Percentiles rank a stretch among this genome's conserved stretches.
Evolutionary conservation across 2,797 vertebrate species (phyloP).

Genomic region (Epinephelus malabaricus): DNA sequence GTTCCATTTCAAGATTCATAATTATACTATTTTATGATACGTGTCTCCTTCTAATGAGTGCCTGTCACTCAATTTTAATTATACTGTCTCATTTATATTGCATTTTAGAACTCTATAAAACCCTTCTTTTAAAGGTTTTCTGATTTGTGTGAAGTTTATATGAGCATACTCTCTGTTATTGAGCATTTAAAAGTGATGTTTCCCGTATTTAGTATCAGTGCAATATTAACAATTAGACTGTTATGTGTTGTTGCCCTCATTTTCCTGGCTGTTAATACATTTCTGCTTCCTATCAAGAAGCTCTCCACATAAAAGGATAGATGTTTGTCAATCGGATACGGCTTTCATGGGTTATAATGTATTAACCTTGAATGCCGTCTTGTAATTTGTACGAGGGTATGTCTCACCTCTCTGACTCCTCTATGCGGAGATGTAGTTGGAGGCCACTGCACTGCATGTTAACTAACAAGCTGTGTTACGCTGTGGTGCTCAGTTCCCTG

Average conservation of each 20-base stretch:
- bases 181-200: neutral
- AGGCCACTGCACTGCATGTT: neutral
- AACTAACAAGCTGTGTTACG: conserved; percentile 1
- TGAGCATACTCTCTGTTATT: too few relatives aligned
- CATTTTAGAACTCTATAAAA: too few relatives aligned
- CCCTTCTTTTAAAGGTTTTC: too few relatives aligned
- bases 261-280: neutral
- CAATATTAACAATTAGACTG: neutral
- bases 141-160: too few relatives aligned
- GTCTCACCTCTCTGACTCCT: conserved; percentile 17
- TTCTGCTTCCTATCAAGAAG: neutral
- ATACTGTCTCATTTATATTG: too few relatives aligned
- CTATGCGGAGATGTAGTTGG: neutral
- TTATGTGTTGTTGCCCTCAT: neutral
- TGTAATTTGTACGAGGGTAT: neutral
- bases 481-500: conserved; percentile 9
- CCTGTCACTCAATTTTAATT: too few relatives aligned
- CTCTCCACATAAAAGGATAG: neutral
- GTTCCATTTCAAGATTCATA: neutral
- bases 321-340: neutral
- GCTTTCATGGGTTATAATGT: neutral
- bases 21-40: too few relatives aligned
- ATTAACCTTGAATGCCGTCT: neutral
- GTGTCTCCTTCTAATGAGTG: too few relatives aligned
- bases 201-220: neutral